Conservation (phyloP, 2,888 invertebrate species). For the Metallyticus violacea region DNA sequence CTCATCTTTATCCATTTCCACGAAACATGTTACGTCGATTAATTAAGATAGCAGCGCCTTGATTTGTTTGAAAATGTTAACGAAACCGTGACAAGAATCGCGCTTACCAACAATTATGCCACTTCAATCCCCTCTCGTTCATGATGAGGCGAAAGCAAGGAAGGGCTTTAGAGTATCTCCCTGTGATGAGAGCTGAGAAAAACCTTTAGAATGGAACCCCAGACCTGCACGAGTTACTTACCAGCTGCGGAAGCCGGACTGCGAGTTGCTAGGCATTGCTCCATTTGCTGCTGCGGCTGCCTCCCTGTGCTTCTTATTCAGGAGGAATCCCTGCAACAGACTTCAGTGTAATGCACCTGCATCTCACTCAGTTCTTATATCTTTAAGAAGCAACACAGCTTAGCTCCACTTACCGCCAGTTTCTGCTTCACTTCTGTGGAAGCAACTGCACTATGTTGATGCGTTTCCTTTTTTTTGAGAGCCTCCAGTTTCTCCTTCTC, state of each 20-base stretch:
- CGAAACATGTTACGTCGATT: no score
- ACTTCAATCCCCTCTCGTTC: no score
- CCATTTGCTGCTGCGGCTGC: slow-evolving; percentile 68
- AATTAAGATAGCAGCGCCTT: no score
- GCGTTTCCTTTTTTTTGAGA: slow-evolving; percentile 88
- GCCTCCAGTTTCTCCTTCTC: slow-evolving; percentile 83
- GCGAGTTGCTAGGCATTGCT: slow-evolving; percentile 44
- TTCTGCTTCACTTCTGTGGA: slow-evolving; percentile 96
- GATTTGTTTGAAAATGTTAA: no score
- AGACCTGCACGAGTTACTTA: slow-evolving; percentile 44
- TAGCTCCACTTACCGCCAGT: slow-evolving; percentile 65
- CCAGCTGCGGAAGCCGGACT: slow-evolving; percentile 71
- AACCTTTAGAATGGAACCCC: no score
- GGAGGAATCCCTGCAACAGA: slow-evolving; percentile 65
- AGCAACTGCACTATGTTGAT: slow-evolving; percentile 93
- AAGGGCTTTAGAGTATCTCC: no score
- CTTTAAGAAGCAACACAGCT: background rate
- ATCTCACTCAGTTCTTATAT: background rate
- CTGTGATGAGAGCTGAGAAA: no score
- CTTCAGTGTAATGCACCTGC: background rate
- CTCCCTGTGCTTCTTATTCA: slow-evolving; percentile 74
- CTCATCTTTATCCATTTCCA: no score
- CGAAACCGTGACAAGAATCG: no score
- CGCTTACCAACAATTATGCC: no score
- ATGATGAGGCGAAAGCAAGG: no score